Evolutionary conservation across 2,797 vertebrate species (phyloP), one percentile per base, ranked within the genome.

Genomic region (Amazonetta brasiliensis): DNA sequence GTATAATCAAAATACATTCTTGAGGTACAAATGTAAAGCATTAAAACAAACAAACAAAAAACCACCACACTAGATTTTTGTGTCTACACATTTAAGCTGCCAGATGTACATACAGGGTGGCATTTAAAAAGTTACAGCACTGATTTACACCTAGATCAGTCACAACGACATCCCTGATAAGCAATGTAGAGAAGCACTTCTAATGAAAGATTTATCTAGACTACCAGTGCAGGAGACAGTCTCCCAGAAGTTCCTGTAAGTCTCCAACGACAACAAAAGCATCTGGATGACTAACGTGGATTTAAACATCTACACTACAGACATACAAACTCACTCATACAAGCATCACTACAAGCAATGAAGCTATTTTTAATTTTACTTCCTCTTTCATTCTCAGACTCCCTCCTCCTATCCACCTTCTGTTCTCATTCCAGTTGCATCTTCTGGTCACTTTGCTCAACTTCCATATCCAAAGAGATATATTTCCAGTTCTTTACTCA

Each of bases 361-460:
- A 93, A 62, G 46, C 55, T 77, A 80, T 67, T 89, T 97, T 89
- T 43, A 89, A 33, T 62, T 75, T 81, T 23, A 69, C 84, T 84
- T 69, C 56, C 28, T 83, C 54, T 73, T 30, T 90, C 33, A 28
- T 46, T 13, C 64, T 89, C 63, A 87, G 78, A 73, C 82, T 68
- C 19, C 12, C 15, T 87, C 25, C 63, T 75, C 55, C 80, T 59
- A 69, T 43, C 66, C 30, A 41, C 39, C 50, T 78, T 64, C 35
- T 9, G 58, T 86, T 54, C 64, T 44, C 63, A 81, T 37, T 88
- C 55, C 77, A 86, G 20, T 17, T 74, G 85, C 20, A 64, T 18
- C 35, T 64, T 66, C 33, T 69, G 62, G 30, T 66, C 46, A 15
- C n/a, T 92, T 23, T 72, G 35, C 37, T 80, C 66, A 64, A 50